A percentile compares a stretch with the other conserved stretches of the same genome.
phyloP scores from a whole-genome alignment of 2,113 vertebrate genomes.

The Tapirus terrestris region DNA sequence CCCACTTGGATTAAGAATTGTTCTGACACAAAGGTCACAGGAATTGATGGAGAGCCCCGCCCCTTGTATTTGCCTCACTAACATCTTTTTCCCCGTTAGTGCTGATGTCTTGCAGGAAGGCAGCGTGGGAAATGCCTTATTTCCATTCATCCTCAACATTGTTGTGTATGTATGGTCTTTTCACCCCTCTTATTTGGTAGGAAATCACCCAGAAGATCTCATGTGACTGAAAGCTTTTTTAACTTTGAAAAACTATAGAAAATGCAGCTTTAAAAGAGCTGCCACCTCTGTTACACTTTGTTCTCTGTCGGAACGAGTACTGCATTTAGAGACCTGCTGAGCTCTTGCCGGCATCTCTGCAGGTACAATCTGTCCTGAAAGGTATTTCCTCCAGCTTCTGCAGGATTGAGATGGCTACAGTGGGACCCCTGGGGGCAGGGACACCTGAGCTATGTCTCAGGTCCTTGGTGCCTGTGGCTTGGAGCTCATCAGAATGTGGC shows the following conservation, averaged over 20 bases:
- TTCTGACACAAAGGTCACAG: not conserved
- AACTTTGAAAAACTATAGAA: constrained; percentile 50
- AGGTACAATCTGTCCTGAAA: constrained; percentile 63
- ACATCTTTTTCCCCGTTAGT: not conserved
- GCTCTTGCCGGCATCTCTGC: constrained; percentile 5
- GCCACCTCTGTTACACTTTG: constrained; percentile 68
- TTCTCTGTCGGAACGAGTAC: not conserved
- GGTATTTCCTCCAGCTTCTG: constrained; percentile 52
- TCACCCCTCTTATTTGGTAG: not conserved
- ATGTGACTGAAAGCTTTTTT: constrained; percentile 8
- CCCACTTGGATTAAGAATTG: not conserved
- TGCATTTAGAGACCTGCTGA: constrained; percentile 59
- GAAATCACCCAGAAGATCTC: not conserved
- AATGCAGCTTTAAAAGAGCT: constrained; percentile 55
- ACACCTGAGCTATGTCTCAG: constrained; percentile 40
- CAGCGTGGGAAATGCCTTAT: not conserved
- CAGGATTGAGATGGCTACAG: not conserved
- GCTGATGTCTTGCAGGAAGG: not conserved
- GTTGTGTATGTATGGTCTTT: not conserved
- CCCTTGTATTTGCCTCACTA: not conserved
- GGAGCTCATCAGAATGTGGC: not conserved
- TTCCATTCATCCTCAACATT: not conserved
- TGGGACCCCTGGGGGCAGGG: not conserved
- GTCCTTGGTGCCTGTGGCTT: not conserved
- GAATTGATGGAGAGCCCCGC: not conserved